These are phyloP conservation scores for Chrysolina americana DNA, from an alignment of 2,888 invertebrate genomes.

Conservation along the genomic window DNA sequence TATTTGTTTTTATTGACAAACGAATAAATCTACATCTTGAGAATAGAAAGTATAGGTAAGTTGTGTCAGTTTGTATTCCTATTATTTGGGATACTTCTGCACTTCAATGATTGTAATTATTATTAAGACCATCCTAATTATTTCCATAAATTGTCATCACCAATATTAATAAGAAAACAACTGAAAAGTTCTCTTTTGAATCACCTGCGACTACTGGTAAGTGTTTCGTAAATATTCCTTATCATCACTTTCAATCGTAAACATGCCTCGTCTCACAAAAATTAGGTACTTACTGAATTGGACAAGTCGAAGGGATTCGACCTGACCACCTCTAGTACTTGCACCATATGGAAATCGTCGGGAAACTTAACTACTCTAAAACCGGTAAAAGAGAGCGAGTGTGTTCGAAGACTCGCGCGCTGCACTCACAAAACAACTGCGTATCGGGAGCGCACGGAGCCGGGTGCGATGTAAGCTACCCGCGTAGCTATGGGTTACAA, in stretches of 20 bases:
- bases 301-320: constrained; percentile 85
- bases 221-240: neutral
- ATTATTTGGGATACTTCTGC: no score
- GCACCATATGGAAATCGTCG: constrained; percentile 78
- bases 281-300: constrained; percentile 78
- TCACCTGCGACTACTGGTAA: neutral
- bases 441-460: constrained; percentile 36
- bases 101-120: no score
- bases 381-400: constrained; percentile 34
- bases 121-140: no score
- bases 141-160: no score
- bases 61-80: no score
- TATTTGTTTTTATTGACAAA: no score
- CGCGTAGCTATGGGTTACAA: constrained; percentile 52
- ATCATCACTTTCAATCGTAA: neutral
- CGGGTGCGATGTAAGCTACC: constrained; percentile 44
- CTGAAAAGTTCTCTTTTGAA: neutral
- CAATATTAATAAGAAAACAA: neutral
- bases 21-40: no score
- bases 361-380: constrained; percentile 32
- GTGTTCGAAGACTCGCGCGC: constrained; percentile 37
- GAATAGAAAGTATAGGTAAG: no score
- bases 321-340: constrained; percentile 85
- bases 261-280: constrained; percentile 24
- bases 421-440: constrained; percentile 37